Conservation (phyloP, 2,888 invertebrate species). For the Rhimphoctona megacephalus region DNA sequence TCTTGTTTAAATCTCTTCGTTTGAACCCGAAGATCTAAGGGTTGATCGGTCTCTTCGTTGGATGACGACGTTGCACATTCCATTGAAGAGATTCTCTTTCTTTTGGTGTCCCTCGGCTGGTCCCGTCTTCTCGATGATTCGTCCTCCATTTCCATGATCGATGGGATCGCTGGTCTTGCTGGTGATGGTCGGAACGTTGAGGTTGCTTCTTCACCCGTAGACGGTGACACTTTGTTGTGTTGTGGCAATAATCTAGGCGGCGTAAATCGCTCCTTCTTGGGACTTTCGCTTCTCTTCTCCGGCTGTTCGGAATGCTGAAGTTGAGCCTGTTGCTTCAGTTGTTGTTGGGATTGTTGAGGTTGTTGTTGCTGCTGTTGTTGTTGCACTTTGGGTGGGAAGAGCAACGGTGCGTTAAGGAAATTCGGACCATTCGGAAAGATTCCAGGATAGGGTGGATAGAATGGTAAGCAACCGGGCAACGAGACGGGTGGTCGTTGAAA, state of each 20-base stretch:
- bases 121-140: conserved; percentile 67
- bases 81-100: conserved; percentile 31
- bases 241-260: conserved; percentile 86
- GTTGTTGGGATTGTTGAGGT: conserved; percentile 23
- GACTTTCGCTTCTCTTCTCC: conserved; percentile 86
- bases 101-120: conserved; percentile 38
- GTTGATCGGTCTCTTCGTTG: conserved; percentile 78
- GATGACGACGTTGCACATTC: conserved; percentile 46
- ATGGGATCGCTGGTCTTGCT: conserved; percentile 86
- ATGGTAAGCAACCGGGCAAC: conserved; percentile 86
- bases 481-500: conserved; percentile 88
- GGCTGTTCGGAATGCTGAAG: conserved; percentile 67
- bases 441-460: conserved; percentile 88
- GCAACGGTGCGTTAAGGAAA: conserved; percentile 87
- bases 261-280: conserved; percentile 86
- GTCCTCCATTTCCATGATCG: conserved; percentile 79
- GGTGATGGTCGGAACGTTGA: conserved; percentile 89
- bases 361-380: conserved; percentile 74
- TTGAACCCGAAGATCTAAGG: conserved; percentile 80
- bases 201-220: conserved; percentile 89
- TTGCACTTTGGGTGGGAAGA: conserved; percentile 88
- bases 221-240: conserved; percentile 88
- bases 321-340: conserved; percentile 26
- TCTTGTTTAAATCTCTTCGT: conserved; percentile 77
- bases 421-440: conserved; percentile 87